phyloP scores from a whole-genome alignment of 2,797 vertebrate species.

The Poeciliopsis infans region DNA sequence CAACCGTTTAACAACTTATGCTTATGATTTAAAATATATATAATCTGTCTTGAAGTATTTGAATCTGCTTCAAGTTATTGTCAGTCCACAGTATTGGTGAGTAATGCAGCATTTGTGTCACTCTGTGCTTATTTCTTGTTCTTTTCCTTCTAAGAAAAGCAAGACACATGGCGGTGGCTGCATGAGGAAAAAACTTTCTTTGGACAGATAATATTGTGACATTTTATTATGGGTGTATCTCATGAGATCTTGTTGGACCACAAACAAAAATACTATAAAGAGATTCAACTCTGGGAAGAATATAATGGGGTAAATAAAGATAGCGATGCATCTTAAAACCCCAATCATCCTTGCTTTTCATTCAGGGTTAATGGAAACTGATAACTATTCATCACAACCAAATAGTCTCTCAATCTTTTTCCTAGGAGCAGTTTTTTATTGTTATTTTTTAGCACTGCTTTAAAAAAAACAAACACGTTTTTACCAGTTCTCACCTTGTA shows the following conservation, averaged over 20 bases:
- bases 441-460: conserved; percentile 4
- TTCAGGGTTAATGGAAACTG: conserved; percentile 28
- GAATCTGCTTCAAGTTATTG: not conserved
- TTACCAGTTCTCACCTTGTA: not conserved
- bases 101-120: not conserved
- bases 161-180: not conserved
- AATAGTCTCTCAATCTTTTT: not conserved
- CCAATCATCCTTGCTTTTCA: conserved; percentile 2
- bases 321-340: not conserved
- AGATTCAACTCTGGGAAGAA: not conserved
- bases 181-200: not conserved
- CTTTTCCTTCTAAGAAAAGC: not conserved
- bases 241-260: not conserved
- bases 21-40: not conserved
- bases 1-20: not conserved
- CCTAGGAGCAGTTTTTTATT: not conserved
- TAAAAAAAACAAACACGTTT: conserved; percentile 14
- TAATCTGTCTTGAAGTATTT: not conserved
- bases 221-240: not conserved
- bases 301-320: not conserved
- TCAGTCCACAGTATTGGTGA: not conserved
- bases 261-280: not conserved
- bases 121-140: not conserved
- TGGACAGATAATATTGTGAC: not conserved
- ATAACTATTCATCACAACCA: conserved; percentile 7